Conservation (phyloP, 1,140 invertebrate genomes). For the Heliconius himera region DNA sequence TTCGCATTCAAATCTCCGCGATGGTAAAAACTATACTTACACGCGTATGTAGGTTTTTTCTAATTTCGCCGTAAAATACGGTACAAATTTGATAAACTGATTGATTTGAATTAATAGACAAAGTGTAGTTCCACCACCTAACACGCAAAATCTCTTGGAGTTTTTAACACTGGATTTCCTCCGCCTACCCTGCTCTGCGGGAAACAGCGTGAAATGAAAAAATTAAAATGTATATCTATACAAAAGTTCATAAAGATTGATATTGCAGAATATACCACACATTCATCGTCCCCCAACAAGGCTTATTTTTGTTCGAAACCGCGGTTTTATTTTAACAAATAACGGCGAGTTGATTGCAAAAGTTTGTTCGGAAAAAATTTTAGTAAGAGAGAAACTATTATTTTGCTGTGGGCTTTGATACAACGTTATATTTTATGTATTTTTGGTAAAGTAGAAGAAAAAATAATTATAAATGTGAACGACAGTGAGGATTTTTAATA, state of each 20-base stretch:
- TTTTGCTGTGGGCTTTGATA: not conserved
- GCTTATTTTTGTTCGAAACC: slow-evolving; percentile 10
- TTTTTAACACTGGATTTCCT: not conserved
- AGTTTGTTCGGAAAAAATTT: slow-evolving; percentile 24
- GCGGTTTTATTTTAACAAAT: slow-evolving; percentile 38
- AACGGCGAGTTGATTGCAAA: slow-evolving; percentile 34
- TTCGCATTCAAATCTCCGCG: no score
- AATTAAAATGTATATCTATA: not conserved
- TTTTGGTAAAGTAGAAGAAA: no score
- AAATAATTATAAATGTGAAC: no score
- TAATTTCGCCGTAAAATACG: not conserved
- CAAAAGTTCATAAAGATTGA: not conserved
- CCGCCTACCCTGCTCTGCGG: not conserved
- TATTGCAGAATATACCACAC: slow-evolving; percentile 2
- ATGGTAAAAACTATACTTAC: no score
- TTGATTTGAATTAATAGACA: no score
- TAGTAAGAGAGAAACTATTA: not conserved
- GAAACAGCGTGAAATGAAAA: not conserved
- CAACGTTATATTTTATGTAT: no score
- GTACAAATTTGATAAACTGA: no score
- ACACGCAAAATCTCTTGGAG: not conserved
- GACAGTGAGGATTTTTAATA: no score
- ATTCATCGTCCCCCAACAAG: not conserved
- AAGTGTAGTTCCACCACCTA: not conserved
- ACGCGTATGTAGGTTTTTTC: not conserved